These are phyloP conservation scores for Drosophila histrio DNA, from an alignment of 2,888 invertebrate genomes.

Conservation along the genomic window DNA sequence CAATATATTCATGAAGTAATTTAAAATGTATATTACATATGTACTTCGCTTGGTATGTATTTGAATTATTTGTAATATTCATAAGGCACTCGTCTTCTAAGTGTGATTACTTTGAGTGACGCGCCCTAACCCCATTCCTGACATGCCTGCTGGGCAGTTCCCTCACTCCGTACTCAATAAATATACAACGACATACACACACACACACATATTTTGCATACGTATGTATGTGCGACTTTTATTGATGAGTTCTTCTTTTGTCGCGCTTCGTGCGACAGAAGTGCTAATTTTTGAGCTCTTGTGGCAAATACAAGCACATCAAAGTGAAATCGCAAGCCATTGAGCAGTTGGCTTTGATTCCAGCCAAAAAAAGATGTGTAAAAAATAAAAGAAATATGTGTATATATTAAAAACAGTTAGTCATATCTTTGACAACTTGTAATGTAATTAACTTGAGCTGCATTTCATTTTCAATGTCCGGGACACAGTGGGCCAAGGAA, in stretches of 20 bases:
- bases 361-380: slow-evolving; percentile 11
- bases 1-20: not conserved
- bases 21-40: not conserved
- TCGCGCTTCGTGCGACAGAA: slow-evolving; percentile 35
- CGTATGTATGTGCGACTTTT: slow-evolving; percentile 55
- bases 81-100: not conserved
- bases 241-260: slow-evolving; percentile 52
- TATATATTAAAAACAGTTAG: slow-evolving; percentile 21
- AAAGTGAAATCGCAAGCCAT: slow-evolving; percentile 68
- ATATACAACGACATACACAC: slow-evolving; percentile 9
- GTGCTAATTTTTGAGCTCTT: slow-evolving; percentile 68
- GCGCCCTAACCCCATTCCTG: slow-evolving; percentile 72
- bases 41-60: not conserved
- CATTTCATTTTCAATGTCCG: slow-evolving; percentile 77
- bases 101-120: slow-evolving; percentile 18
- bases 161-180: slow-evolving; percentile 23
- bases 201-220: slow-evolving; percentile 19
- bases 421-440: slow-evolving; percentile 48
- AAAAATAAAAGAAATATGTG: slow-evolving; percentile 4
- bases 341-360: slow-evolving; percentile 39
- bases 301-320: slow-evolving; percentile 34
- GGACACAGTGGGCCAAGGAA: slow-evolving; percentile 64
- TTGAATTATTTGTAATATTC: not conserved
- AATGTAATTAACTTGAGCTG: slow-evolving; percentile 70
- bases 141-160: slow-evolving; percentile 32